Conservation (phyloP, 2,797 vertebrate species). For the Taeniopygia guttata region DNA sequence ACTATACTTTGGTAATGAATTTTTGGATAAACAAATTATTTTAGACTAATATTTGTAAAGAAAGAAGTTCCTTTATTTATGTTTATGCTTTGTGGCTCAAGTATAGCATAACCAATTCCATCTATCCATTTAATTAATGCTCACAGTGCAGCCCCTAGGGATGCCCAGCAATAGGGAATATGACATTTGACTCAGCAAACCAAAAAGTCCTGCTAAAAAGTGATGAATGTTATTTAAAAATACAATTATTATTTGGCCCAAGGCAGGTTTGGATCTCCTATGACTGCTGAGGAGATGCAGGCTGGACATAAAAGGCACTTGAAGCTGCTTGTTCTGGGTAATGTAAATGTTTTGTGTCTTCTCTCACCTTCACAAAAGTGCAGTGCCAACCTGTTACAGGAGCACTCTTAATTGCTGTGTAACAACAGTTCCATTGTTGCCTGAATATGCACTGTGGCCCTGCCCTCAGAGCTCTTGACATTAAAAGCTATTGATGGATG, state of each 20-base stretch:
- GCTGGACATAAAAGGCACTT: background rate
- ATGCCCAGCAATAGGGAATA: background rate
- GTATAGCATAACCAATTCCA: background rate
- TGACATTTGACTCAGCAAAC: constrained; percentile 43
- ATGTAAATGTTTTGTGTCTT: constrained; percentile 44
- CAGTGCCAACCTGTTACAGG: background rate
- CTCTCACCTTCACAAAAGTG: background rate
- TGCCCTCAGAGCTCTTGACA: constrained; percentile 27
- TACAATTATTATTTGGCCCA: constrained; percentile 5
- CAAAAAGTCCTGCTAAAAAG: constrained; percentile 20
- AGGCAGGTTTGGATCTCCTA: background rate
- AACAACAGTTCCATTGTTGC: constrained; percentile 40
- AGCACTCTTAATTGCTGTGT: constrained; percentile 10
- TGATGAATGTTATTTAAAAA: constrained; percentile 45
- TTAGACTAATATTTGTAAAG: background rate
- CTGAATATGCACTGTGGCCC: background rate
- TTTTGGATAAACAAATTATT: background rate
- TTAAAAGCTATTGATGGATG: constrained; percentile 46
- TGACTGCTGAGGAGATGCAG: background rate
- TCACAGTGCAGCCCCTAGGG: background rate
- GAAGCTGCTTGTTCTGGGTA: constrained; percentile 6
- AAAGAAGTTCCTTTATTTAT: background rate
- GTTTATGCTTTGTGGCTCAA: background rate
- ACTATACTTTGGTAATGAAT: background rate
- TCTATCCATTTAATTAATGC: constrained; percentile 12